These are phyloP conservation scores for Leptinotarsa haldemani DNA, from an alignment of 2,888 invertebrate genomes.

Conservation along the genomic window DNA sequence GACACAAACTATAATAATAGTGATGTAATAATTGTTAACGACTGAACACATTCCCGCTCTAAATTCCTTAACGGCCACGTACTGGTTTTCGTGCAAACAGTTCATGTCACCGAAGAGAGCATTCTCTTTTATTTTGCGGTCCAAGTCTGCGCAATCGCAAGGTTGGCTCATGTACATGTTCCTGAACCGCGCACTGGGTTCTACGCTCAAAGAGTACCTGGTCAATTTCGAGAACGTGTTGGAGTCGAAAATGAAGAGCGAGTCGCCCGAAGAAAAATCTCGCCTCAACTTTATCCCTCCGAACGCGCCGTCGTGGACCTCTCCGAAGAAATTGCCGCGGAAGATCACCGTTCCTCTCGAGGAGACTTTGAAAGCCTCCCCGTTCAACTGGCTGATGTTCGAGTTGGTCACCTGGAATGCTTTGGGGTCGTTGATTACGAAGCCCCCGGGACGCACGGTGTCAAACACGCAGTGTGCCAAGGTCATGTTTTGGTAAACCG, in stretches of 20 bases:
- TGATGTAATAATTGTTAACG: conserved; percentile 56
- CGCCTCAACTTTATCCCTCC: conserved; percentile 69
- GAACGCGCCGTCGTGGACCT: conserved; percentile 73
- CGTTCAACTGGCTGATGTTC: conserved; percentile 71
- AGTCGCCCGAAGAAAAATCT: conserved; percentile 65
- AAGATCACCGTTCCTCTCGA: conserved; percentile 74
- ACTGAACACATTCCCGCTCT: conserved; percentile 58
- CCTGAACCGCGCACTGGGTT: conserved; percentile 70
- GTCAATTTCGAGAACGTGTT: conserved; percentile 72
- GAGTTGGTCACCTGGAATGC: conserved; percentile 74
- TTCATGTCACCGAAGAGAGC: conserved; percentile 57
- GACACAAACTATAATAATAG: conserved; percentile 64
- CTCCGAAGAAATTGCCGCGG: conserved; percentile 73
- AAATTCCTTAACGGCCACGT: conserved; percentile 56
- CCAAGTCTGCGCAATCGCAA: conserved; percentile 69
- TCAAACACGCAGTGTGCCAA: conserved; percentile 76
- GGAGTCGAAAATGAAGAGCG: conserved; percentile 72
- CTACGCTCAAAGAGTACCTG: conserved; percentile 71
- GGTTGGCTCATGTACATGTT: conserved; percentile 71
- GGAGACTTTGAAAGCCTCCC: conserved; percentile 74
- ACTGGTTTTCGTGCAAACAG: conserved; percentile 55
- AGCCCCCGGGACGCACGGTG: conserved; percentile 76
- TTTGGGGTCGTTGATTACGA: conserved; percentile 74
- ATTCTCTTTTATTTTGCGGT: conserved; percentile 50
- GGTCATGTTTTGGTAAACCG: conserved; percentile 74